These are phyloP conservation scores for Esperia sulphurella DNA, from an alignment of 2,888 invertebrate species.

Conservation along the genomic window DNA sequence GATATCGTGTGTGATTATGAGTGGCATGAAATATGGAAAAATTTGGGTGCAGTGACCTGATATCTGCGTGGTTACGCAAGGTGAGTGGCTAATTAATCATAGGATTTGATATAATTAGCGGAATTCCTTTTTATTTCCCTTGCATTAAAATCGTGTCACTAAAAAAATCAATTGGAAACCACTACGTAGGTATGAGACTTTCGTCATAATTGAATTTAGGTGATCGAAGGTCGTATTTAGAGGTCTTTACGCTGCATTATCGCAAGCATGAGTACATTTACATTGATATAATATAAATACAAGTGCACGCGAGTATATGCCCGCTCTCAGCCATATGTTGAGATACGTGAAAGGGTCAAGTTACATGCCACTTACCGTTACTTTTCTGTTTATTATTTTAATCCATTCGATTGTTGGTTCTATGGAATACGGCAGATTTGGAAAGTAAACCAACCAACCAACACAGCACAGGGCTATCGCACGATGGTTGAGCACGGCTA, in stretches of 20 bases:
- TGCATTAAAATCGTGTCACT: slow-evolving; percentile 34
- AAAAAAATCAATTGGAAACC: slow-evolving; percentile 50
- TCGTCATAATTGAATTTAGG: slow-evolving; percentile 51
- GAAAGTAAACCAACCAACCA: slow-evolving; percentile 9
- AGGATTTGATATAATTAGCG: background rate
- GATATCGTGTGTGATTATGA: slow-evolving; percentile 76
- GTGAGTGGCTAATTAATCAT: slow-evolving; percentile 36
- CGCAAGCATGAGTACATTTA: slow-evolving; percentile 30
- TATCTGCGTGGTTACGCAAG: slow-evolving; percentile 51
- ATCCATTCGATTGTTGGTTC: slow-evolving; percentile 23
- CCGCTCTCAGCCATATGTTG: slow-evolving; percentile 65
- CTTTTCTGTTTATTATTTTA: slow-evolving; percentile 23
- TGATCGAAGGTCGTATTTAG: slow-evolving; percentile 52
- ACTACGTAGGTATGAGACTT: slow-evolving; percentile 53
- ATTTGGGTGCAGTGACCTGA: slow-evolving; percentile 76
- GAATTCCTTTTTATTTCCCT: slow-evolving; percentile 1
- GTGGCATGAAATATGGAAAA: slow-evolving; percentile 74
- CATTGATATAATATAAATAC: slow-evolving; percentile 36
- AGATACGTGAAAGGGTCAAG: slow-evolving; percentile 56
- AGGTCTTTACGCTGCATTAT: slow-evolving; percentile 24
- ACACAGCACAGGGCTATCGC: background rate
- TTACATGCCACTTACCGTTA: slow-evolving; percentile 58
- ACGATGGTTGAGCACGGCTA: too few species aligned
- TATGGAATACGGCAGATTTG: slow-evolving; percentile 6
- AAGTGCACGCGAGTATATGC: slow-evolving; percentile 14